Base-by-base conservation (phyloP, 1,140 invertebrate species). In the Magallana angulata region DNA sequence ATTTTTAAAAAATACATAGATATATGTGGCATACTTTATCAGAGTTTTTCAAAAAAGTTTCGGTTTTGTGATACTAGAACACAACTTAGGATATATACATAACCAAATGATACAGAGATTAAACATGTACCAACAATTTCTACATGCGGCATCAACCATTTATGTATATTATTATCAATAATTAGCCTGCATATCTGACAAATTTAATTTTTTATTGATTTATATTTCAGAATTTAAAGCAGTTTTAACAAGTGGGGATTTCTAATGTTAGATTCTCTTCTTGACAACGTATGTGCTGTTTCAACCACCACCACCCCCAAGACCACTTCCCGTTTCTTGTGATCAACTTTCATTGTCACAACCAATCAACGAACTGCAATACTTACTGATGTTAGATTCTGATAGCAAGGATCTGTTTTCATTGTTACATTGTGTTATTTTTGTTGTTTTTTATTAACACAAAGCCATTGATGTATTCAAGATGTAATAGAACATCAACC, bases 181-280 rank as follows among this genome's bases (percentile, higher is more conserved):
- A 48, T 48, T 36, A 36, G 36, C 36, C 36, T 4, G 0, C 36
- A 48, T 48, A 3, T 48, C 5, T 5, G 36, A 48, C 36, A 48
- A 48, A 48, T 48, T 0, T 48, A 48, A 48, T 48, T 48, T 48
- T 48, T 48, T 48, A 48, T 48, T 48, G 36, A 0, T 48, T 48
- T 48, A 48, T 48, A 48, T 48, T 48, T 48, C 36, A 48, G 68
- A 76, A 24, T 76, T 76, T 12, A 76, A 76, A 30, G 68, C 18
- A 11, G 68, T 76, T 76, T 76, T 76, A 76, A 76, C 68, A 12
- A 76, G 68, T 76, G 68, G 68, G 4, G 24, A 76, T 12, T 76
- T 76, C 68, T 76, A 76, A 76, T 30, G 18, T 8, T 24, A 7
- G 36, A 12, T 11, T 76, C 9, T 12, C 68, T 76, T 76, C 14